These are phyloP conservation scores for Elephas maximus DNA, from an alignment of 2,113 vertebrate genomes.

Conservation along the genomic window DNA sequence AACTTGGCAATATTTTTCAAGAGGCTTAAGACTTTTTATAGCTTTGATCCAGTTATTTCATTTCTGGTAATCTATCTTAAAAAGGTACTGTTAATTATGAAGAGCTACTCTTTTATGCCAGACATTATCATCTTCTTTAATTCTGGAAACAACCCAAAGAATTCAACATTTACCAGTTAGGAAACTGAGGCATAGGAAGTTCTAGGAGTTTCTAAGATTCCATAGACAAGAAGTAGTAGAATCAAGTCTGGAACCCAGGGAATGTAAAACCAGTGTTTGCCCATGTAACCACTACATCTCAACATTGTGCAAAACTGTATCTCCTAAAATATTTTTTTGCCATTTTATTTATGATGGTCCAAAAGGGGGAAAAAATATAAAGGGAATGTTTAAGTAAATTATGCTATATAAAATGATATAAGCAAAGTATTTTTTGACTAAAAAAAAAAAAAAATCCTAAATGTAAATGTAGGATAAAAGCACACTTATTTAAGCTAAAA, in stretches of 20 bases:
- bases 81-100: slow-evolving; percentile 16
- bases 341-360: slow-evolving; percentile 19
- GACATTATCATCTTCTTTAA: neutral
- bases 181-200: neutral
- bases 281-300: neutral
- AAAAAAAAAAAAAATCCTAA: slow-evolving; percentile 61
- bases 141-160: slow-evolving; percentile 24
- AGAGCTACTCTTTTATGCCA: neutral
- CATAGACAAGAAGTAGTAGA: neutral
- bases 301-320: neutral
- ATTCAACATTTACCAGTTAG: neutral
- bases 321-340: neutral
- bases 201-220: neutral
- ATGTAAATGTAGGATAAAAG: slow-evolving; percentile 15
- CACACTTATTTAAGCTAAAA: slow-evolving; percentile 20
- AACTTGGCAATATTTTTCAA: neutral
- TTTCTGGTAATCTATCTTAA: neutral
- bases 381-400: slow-evolving; percentile 24
- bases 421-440: neutral
- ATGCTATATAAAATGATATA: neutral
- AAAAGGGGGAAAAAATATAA: slow-evolving; percentile 7
- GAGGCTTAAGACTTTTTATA: neutral
- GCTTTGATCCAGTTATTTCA: slow-evolving; percentile 51
- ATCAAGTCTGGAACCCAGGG: neutral
- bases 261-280: neutral